Evolutionary conservation across 2,888 invertebrate species (phyloP), one percentile per base, ranked within the genome.

Genomic region (Acanthococcus lagerstroemiae): DNA sequence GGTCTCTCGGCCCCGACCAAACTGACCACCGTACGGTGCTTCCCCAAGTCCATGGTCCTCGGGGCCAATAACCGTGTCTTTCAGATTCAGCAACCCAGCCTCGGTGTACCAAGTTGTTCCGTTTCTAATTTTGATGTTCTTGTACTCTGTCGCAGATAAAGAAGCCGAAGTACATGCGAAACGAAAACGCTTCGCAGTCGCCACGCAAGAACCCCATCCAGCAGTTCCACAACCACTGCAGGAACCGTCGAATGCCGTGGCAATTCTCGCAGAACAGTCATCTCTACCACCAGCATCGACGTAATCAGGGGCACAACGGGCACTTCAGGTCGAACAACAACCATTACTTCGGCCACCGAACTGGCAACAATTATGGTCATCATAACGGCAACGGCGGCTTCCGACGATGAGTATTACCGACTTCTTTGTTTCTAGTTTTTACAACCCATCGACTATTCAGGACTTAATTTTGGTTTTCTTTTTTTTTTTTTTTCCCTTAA

Each of bases 151-250:
- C 25, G 7, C 25, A 63, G 63, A 25, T 63, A 9, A 63, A 63
- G 19, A 63, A 63, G 25, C 21, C 24, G 4, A 63, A 63, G 37
- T 21, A 54, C 24, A 54, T 30, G 21, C 26, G 63, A 24, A 63
- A 63, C 44, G 63, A 63, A 37, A 63, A 63, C 37, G 22, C 27
- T 9, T 52, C 52, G 52, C 19, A 9, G 22, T 27, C 30, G 30
- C 63, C 52, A 4, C 63, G 63, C 44, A 63, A 63, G 30, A 63
- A 63, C 44, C 52, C 54, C 12, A 52, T 63, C 44, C 63, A 63
- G 17, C 63, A 63, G 25, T 25, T 44, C 25, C 27, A 30, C 25
- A 63, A 52, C 24, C 52, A 22, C 22, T 52, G 9, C 22, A 52
- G 3, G 12, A 37, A 37, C n/a, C 37, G n/a, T 37, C 37, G 37